Conservation (phyloP, 1,140 invertebrate genomes). For the Ips nitidus region DNA sequence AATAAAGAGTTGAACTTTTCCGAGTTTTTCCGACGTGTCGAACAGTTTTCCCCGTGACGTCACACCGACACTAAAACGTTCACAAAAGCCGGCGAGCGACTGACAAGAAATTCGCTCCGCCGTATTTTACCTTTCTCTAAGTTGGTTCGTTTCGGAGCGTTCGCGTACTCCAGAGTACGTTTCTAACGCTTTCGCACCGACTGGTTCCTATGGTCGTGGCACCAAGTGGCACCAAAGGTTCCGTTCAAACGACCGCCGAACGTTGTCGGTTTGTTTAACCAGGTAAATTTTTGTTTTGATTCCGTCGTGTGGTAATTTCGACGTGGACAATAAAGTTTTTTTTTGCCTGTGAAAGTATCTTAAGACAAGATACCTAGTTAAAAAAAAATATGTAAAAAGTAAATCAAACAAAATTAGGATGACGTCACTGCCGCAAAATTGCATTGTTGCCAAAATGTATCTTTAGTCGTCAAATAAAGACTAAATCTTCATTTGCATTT, state of each 20-base stretch:
- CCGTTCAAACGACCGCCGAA: background rate
- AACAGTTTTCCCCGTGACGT: slow-evolving; percentile 9
- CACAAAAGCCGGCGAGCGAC: slow-evolving; percentile 25
- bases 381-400: too few species aligned
- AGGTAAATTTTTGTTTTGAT: slow-evolving; percentile 20
- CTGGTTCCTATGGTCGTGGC: background rate
- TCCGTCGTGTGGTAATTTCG: background rate
- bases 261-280: slow-evolving; percentile 5
- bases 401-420: too few species aligned
- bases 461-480: too few species aligned
- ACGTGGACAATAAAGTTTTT: background rate
- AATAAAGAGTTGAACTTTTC: background rate
- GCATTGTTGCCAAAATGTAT: too few species aligned
- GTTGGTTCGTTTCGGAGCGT: background rate
- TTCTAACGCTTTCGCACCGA: background rate
- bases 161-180: background rate
- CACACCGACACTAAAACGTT: background rate
- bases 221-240: background rate
- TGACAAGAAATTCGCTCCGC: slow-evolving; percentile 16
- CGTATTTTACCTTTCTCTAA: slow-evolving; percentile 28
- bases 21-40: slow-evolving; percentile 6
- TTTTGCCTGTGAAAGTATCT: background rate
- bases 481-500: too few species aligned
- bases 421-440: too few species aligned
- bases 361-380: too few species aligned